Conservation (phyloP, 1,140 invertebrate genomes). For the Microplitis demolitor region DNA sequence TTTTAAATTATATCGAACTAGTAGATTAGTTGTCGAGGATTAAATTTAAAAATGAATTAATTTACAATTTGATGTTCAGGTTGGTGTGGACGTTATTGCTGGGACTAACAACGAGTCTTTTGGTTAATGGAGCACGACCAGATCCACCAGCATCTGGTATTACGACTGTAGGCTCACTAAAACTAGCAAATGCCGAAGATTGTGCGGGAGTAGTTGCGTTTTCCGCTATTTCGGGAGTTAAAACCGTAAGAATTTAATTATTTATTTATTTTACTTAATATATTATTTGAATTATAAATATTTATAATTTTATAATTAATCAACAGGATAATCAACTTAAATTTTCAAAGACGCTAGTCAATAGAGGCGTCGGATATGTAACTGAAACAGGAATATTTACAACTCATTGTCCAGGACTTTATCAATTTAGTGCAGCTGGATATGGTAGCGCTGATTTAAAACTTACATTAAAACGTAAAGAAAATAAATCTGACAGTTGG, state of each 20-base stretch:
- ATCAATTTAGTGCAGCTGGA: constrained; percentile 62
- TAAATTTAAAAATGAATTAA: too few species aligned
- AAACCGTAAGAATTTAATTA: constrained; percentile 39
- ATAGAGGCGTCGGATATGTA: constrained; percentile 61
- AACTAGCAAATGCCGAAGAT: constrained; percentile 56
- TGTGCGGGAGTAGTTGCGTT: constrained; percentile 60
- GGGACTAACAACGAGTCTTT: constrained; percentile 41
- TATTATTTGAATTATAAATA: not conserved
- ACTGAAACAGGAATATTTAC: constrained; percentile 61
- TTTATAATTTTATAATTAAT: not conserved
- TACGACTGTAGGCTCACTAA: constrained; percentile 52
- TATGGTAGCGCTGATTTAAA: constrained; percentile 49
- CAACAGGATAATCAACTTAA: constrained; percentile 44
- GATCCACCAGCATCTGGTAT: constrained; percentile 47
- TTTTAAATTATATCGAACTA: too few species aligned
- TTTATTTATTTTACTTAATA: too few species aligned
- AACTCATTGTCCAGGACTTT: constrained; percentile 62
- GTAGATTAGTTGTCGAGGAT: too few species aligned
- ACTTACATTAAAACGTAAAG: constrained; percentile 54
- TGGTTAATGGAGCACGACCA: constrained; percentile 44
- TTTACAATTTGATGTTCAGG: constrained; percentile 36
- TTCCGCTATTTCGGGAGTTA: constrained; percentile 45
- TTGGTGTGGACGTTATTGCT: constrained; percentile 53
- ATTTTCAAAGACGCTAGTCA: constrained; percentile 49
- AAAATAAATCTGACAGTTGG: constrained; percentile 52